These are phyloP conservation scores for Vidua chalybeata DNA, from an alignment of 2,113 vertebrate species.

Conservation along the genomic window DNA sequence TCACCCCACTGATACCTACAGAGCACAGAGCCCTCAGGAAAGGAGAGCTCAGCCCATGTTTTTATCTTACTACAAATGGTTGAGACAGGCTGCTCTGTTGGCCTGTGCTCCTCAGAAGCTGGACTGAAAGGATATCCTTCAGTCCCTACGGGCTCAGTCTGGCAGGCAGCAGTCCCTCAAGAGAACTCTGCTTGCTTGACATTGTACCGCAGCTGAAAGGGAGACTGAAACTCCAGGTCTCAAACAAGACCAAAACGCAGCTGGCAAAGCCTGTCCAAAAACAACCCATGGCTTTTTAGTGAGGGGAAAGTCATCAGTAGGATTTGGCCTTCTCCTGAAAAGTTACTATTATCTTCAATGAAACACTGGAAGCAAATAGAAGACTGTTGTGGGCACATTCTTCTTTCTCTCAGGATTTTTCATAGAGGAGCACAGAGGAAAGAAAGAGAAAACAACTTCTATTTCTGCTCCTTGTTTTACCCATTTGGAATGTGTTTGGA, in stretches of 20 bases:
- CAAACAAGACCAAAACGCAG: background rate
- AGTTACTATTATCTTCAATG: background rate
- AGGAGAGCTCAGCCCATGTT: background rate
- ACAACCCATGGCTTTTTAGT: background rate
- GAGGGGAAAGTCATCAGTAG: background rate
- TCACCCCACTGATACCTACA: background rate
- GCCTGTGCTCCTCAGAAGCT: background rate
- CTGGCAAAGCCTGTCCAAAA: background rate
- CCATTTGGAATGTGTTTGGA: too few species aligned
- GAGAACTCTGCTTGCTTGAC: background rate
- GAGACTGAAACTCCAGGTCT: background rate
- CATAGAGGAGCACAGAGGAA: too few species aligned
- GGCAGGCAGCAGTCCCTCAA: background rate
- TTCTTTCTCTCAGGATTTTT: too few species aligned
- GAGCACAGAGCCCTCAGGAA: background rate
- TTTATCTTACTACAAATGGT: background rate
- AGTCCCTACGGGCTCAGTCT: rapidly evolving
- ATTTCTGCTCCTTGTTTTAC: too few species aligned
- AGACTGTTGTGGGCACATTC: background rate
- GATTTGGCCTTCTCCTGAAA: background rate
- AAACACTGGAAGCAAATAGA: background rate
- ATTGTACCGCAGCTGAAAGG: background rate
- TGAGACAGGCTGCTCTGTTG: background rate
- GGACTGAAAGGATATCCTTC: background rate
- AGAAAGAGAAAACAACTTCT: too few species aligned